Evolutionary conservation across 1,140 invertebrate genomes (phyloP).

Genomic region (Phocides pigmalion): DNA sequence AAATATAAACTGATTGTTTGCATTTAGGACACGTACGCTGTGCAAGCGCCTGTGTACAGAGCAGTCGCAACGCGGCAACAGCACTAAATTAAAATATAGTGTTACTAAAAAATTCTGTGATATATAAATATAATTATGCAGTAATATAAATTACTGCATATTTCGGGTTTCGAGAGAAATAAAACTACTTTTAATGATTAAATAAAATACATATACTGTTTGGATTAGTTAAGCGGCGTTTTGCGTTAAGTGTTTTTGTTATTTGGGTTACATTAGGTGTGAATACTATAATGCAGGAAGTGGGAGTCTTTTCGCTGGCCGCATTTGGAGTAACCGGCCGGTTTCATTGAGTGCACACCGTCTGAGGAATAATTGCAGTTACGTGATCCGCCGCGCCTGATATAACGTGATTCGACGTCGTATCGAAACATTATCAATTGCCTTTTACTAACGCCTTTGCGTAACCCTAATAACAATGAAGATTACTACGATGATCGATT

Average conservation of each 20-base stretch:
- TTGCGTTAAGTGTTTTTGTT: not conserved
- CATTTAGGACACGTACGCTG: constrained; percentile 15
- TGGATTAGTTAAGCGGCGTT: too few relatives aligned
- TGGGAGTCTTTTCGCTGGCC: not conserved
- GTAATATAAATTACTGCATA: too few relatives aligned
- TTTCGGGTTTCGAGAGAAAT: too few relatives aligned
- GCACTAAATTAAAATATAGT: too few relatives aligned
- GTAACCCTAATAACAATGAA: not conserved
- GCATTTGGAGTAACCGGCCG: constrained; percentile 1
- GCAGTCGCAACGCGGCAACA: too few relatives aligned
- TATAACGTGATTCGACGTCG: not conserved
- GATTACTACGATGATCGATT: not conserved
- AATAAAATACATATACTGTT: too few relatives aligned
- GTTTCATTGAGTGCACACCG: constrained; percentile 8
- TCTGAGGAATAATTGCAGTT: constrained; percentile 7
- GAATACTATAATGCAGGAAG: constrained; percentile 2
- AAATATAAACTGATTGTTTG: constrained; percentile 10
- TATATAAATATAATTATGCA: too few relatives aligned
- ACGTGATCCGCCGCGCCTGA: constrained; percentile 10
- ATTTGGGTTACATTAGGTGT: not conserved
- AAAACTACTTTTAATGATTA: too few relatives aligned
- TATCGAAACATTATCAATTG: constrained; percentile 1
- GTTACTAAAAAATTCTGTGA: too few relatives aligned
- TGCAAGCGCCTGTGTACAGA: not conserved
- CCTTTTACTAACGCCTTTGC: constrained; percentile 1